Conservation (phyloP, 2,113 vertebrate species). For the Eupsittula cactorum region DNA sequence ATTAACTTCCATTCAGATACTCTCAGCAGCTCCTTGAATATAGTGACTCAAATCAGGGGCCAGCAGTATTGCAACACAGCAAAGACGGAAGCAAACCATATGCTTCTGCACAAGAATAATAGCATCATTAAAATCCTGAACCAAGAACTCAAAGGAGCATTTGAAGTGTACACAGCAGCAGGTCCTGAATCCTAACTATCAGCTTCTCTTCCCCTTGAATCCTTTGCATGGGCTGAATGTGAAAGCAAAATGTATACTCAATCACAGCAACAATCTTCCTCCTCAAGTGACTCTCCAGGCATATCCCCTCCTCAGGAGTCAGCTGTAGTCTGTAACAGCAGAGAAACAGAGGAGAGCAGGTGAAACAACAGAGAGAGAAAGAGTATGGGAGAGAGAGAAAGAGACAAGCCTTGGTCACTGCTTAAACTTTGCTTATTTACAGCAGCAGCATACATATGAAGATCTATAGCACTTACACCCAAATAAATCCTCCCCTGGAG, state of each 20-base stretch:
- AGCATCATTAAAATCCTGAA: slow-evolving; percentile 62
- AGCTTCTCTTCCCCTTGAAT: not conserved
- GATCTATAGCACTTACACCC: slow-evolving; percentile 67
- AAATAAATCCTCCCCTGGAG: slow-evolving; percentile 68
- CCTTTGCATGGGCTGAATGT: not conserved
- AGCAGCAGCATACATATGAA: slow-evolving; percentile 49
- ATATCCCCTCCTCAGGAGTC: not conserved
- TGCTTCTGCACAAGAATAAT: slow-evolving; percentile 39
- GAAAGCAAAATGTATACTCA: not conserved
- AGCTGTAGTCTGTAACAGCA: not conserved
- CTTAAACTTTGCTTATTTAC: slow-evolving; percentile 70
- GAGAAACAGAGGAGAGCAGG: not conserved
- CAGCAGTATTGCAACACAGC: not conserved
- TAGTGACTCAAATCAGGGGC: slow-evolving; percentile 3
- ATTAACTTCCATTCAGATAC: slow-evolving; percentile 24
- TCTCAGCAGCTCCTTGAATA: not conserved
- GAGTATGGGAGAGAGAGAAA: not conserved
- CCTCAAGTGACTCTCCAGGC: not conserved
- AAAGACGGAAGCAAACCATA: slow-evolving; percentile 42
- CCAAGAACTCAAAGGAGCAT: slow-evolving; percentile 58
- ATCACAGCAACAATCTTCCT: not conserved
- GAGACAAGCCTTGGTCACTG: not conserved
- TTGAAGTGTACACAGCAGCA: slow-evolving; percentile 9
- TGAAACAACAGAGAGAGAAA: not conserved
- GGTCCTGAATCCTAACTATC: slow-evolving; percentile 42